Evolutionary conservation across 2,797 vertebrate genomes (phyloP), one percentile per base, ranked within the genome.

Genomic region (Betta splendens): DNA sequence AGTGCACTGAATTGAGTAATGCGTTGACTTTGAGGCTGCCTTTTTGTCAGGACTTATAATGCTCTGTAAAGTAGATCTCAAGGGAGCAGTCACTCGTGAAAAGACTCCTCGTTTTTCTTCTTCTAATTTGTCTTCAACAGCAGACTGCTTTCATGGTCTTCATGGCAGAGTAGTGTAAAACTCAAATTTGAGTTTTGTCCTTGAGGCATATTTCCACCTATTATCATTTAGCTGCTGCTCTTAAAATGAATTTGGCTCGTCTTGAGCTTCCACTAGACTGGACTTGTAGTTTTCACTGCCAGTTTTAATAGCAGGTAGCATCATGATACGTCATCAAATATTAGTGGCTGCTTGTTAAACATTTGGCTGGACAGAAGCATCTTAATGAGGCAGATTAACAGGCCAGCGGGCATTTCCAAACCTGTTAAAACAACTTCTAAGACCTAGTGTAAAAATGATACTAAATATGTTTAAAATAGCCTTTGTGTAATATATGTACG

Each of bases 1-100:
- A 45, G 65, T 52, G 79, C 64, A 54, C 50, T 17, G 71, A 83
- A 60, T 83, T 47, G 47, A 78, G 76, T 81, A 74, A 81, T 64
- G 54, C 66, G 60, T 42, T 51, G 67, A 64, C 63, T 69, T 64
- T 26, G 55, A 69, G 49, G 42, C 60, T 22, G 44, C 10, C 17
- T 33, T n/a, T n/a, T 37, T 65, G 59, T 79, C 63, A 50, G 42
- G 11, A 46, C 38, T 58, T n/a, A 61, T 35, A 72, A 50, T 5
- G 3, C 36, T 52, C 40, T 42, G 38, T 37, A 28, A 62, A 79
- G 54, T 46, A 51, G 56, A 70, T 65, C 51, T 67, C 35, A 64
- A 59, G 29, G n/a, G 55, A 79, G 29, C 56, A 51, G 36, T 39
- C 55, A n/a, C 69, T 76, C 55, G 77, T 76, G 51, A 68, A 79